Evolutionary conservation across 1,140 invertebrate species (phyloP).

Genomic region (Bombus affinis): DNA sequence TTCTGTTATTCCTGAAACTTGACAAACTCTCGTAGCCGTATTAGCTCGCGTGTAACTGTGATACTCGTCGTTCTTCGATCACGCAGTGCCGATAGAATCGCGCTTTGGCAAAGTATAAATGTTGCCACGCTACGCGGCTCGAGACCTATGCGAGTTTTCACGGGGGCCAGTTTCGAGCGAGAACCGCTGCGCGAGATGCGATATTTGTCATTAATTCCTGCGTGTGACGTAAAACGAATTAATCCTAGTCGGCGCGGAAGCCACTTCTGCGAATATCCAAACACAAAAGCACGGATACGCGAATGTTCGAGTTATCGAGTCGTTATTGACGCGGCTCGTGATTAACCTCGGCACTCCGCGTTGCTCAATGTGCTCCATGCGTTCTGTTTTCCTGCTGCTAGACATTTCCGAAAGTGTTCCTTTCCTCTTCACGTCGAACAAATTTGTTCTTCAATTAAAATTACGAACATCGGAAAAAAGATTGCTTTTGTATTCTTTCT

Average conservation of each 20-base stretch:
- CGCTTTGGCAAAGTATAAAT: conserved; percentile 7
- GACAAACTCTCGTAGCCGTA: background rate
- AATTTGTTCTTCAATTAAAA: background rate
- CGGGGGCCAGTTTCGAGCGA: background rate
- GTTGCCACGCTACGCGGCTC: no score
- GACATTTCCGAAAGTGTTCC: background rate
- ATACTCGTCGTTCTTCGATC: conserved; percentile 16
- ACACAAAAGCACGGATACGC: conserved; percentile 2
- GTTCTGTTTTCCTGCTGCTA: no score
- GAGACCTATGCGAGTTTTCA: conserved; percentile 1
- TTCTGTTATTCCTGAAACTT: background rate
- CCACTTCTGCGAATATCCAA: background rate
- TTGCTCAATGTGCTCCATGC: background rate
- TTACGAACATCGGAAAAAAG: background rate
- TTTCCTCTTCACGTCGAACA: no score
- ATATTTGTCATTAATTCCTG: conserved; percentile 46
- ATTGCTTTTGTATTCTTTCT: no score
- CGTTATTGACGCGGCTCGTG: conserved; percentile 16
- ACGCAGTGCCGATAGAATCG: background rate
- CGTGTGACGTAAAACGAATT: conserved; percentile 43
- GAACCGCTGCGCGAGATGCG: conserved; percentile 11
- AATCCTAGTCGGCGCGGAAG: conserved; percentile 18
- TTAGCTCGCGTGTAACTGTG: background rate
- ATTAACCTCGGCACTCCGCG: background rate
- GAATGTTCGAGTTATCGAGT: conserved; percentile 14